These are phyloP conservation scores for Pygocentrus nattereri DNA, from an alignment of 2,797 vertebrate species.

Conservation along the genomic window DNA sequence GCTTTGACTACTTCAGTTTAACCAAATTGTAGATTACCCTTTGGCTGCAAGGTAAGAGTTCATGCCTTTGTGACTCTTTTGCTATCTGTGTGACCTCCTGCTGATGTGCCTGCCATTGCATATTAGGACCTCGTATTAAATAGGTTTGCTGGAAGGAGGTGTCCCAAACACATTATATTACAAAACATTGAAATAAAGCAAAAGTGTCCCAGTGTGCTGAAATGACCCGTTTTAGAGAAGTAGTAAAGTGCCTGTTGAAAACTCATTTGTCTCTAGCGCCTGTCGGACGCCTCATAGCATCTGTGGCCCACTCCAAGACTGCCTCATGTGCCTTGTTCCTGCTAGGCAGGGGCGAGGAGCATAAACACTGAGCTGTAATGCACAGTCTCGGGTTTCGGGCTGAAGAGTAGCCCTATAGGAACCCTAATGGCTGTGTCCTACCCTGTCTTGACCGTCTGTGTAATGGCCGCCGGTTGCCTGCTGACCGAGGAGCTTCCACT, in stretches of 20 bases:
- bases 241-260: slow-evolving; percentile 65
- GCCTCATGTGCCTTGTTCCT: slow-evolving; percentile 27
- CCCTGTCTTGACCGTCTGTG: slow-evolving; percentile 54
- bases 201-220: slow-evolving; percentile 57
- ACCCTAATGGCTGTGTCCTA: slow-evolving; percentile 53
- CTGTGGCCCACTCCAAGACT: slow-evolving; percentile 44
- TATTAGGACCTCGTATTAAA: slow-evolving; percentile 57
- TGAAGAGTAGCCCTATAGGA: slow-evolving; percentile 45
- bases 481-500: slow-evolving; percentile 65
- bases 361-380: slow-evolving; percentile 52
- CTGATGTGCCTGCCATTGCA: slow-evolving; percentile 50
- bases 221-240: slow-evolving; percentile 69
- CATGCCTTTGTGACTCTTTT: neutral
- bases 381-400: slow-evolving; percentile 65
- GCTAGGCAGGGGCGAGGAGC: slow-evolving; percentile 12
- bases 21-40: slow-evolving; percentile 28
- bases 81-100: slow-evolving; percentile 7
- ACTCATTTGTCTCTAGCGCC: slow-evolving; percentile 65
- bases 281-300: slow-evolving; percentile 49
- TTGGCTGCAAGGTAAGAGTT: slow-evolving; percentile 58
- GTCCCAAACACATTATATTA: slow-evolving; percentile 56
- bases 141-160: slow-evolving; percentile 47
- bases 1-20: slow-evolving; percentile 10
- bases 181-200: slow-evolving; percentile 50
- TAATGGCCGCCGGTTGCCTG: slow-evolving; percentile 62